A percentile compares a stretch with the other conserved stretches of the same genome.
phyloP scores from a whole-genome alignment of 2,113 vertebrate species.

The Heptranchias perlo region DNA sequence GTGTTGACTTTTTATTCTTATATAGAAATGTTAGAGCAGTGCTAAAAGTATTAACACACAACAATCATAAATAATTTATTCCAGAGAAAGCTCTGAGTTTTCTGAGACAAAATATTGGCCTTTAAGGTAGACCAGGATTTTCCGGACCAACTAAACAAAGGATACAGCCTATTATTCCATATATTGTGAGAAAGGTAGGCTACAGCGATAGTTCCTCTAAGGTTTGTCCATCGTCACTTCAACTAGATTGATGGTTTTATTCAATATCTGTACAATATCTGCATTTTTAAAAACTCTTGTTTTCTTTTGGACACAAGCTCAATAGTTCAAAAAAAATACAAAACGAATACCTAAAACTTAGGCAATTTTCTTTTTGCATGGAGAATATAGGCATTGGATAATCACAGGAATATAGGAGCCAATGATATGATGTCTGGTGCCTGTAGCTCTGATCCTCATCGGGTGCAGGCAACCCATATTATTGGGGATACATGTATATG shows the following conservation, averaged over 20 bases:
- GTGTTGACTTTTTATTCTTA: neutral
- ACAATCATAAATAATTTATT: neutral
- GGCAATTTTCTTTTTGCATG: neutral
- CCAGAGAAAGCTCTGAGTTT: neutral
- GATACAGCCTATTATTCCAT: neutral
- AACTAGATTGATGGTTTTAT: neutral
- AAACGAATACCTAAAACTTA: neutral
- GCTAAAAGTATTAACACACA: neutral
- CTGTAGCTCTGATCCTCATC: no score
- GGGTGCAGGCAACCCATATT: no score
- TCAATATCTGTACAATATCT: no score
- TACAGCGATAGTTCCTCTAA: neutral
- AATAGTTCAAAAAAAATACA: neutral
- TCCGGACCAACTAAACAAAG: neutral
- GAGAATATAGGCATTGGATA: neutral
- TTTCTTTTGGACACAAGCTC: neutral
- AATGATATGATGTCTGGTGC: no score
- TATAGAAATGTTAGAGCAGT: no score
- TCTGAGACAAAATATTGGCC: neutral
- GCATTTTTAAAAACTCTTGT: neutral
- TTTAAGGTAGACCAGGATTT: neutral
- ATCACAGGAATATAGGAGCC: neutral
- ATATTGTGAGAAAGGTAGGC: neutral
- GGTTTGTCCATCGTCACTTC: neutral
- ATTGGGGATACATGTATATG: no score